Base-by-base conservation (phyloP, 2,113 vertebrate genomes). In the Phocoena sinus region DNA sequence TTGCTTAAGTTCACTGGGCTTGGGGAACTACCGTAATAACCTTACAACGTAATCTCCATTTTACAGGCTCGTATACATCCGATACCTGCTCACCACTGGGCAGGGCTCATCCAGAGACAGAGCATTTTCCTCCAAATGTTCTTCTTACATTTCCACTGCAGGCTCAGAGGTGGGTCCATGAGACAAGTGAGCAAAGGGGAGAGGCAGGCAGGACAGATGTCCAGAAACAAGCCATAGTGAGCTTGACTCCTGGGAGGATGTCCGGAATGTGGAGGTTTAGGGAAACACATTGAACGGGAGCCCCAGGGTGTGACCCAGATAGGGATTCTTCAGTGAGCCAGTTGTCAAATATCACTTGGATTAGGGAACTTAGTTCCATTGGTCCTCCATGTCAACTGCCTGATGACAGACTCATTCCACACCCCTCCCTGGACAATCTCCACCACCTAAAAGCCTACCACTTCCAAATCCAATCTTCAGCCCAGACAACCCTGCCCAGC, bases 91-190 rank as follows among this genome's bases (percentile, higher is more conserved):
- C 38, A n/a, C 21, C 8, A 2, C 18, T 89, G 70, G 70, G 33
- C 5, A 36, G 5, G 62, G 65, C 91, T 89, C 28, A 4, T 6
- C 1, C 4, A 26, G 62, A 94, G 33, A 47, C 63, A 8, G 12
- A 36, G 8, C 6, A 0, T 56, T 68, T 77, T 65, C 14, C 36
- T 25, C 13, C 50, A 62, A 56, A 36, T 21, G 11, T 41, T 44
- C 50, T 41, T 31, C 17, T 5, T 8, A 6, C 1, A 5, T 56
- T 47, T 26, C 14, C 28, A 11, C 28, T 41, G 28, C 13, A 36
- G 26, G 60, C 36, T 95, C 53, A 20, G 25, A 0, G 0, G 14
- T 25, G 31, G 10, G 14, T 4, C 50, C 71, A 2, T 0, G 25
- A 41, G 47, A 21, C 41, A 63, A 68, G 67, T 2, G 11, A 68